Percentiles rank a stretch among this genome's conserved stretches.
phyloP scores from a whole-genome alignment of 30 jellyfish, hydroid and myxozoan species.

The Pseudorhiza aurosa region DNA sequence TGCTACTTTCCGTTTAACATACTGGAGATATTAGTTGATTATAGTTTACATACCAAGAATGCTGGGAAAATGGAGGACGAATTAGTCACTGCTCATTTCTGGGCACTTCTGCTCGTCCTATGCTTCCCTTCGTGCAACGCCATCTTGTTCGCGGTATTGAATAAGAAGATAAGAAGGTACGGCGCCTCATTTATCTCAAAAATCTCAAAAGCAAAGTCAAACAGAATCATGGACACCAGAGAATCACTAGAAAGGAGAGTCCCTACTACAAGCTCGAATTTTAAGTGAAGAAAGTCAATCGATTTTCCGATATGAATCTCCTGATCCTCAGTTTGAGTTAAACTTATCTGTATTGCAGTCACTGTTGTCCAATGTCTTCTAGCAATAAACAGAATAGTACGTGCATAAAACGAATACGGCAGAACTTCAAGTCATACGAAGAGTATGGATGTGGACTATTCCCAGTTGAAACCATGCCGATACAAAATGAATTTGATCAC shows the following conservation, averaged over 20 bases:
- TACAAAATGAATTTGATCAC: too few relatives aligned
- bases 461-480: too few relatives aligned
- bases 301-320: too few relatives aligned
- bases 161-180: background rate
- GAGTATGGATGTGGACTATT: too few relatives aligned
- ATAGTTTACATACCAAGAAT: background rate
- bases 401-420: too few relatives aligned
- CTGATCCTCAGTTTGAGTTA: too few relatives aligned
- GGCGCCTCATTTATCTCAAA: background rate
- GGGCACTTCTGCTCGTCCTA: background rate
- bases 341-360: too few relatives aligned
- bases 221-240: background rate
- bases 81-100: background rate
- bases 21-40: background rate
- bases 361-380: too few relatives aligned
- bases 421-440: too few relatives aligned
- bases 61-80: background rate
- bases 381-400: too few relatives aligned
- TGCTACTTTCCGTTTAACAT: constrained; percentile 8
- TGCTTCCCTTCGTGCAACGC: constrained; percentile 25
- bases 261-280: too few relatives aligned
- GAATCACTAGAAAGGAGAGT: background rate
- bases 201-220: background rate
- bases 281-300: too few relatives aligned
- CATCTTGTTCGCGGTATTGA: background rate